Evolutionary conservation across 1,140 invertebrate species (phyloP).

Genomic region (Nomia melanderi): DNA sequence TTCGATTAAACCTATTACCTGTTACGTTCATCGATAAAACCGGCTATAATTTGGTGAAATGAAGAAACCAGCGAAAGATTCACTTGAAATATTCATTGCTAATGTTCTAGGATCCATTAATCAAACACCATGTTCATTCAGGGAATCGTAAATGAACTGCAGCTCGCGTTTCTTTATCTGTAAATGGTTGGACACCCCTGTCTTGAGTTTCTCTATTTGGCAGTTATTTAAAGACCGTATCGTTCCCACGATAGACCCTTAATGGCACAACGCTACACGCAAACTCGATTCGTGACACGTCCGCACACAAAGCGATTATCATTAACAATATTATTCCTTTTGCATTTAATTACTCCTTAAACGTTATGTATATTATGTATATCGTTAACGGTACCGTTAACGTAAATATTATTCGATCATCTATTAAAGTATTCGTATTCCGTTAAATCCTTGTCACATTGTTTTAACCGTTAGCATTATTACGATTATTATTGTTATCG

Average conservation of each 20-base stretch:
- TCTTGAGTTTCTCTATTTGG: slow-evolving; percentile 69
- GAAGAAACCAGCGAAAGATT: too few species aligned
- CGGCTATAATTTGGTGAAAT: too few species aligned
- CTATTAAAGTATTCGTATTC: not conserved
- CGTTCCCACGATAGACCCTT: slow-evolving; percentile 48
- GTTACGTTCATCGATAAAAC: not conserved
- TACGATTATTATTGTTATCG: slow-evolving; percentile 18
- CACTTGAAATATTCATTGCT: too few species aligned
- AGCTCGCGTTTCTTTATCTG: slow-evolving; percentile 18
- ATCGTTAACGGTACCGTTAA: slow-evolving; percentile 26
- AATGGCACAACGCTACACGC: slow-evolving; percentile 31
- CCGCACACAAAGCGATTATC: slow-evolving; percentile 51
- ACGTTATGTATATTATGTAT: slow-evolving; percentile 7
- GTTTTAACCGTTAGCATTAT: slow-evolving; percentile 17
- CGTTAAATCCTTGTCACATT: too few species aligned
- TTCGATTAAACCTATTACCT: not conserved
- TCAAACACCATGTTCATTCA: not conserved
- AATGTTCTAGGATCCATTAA: not conserved
- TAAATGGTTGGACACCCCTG: slow-evolving; percentile 61
- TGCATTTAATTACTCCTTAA: not conserved
- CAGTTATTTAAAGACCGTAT: slow-evolving; percentile 75
- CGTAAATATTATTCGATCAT: not conserved
- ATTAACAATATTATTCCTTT: slow-evolving; percentile 44
- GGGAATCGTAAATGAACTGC: slow-evolving; percentile 11
- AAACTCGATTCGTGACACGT: slow-evolving; percentile 38